A percentile compares a stretch with the other conserved stretches of the same genome.
Evolutionary conservation across 2,113 vertebrate genomes (phyloP).

Genomic region (Isichthys henryi): DNA sequence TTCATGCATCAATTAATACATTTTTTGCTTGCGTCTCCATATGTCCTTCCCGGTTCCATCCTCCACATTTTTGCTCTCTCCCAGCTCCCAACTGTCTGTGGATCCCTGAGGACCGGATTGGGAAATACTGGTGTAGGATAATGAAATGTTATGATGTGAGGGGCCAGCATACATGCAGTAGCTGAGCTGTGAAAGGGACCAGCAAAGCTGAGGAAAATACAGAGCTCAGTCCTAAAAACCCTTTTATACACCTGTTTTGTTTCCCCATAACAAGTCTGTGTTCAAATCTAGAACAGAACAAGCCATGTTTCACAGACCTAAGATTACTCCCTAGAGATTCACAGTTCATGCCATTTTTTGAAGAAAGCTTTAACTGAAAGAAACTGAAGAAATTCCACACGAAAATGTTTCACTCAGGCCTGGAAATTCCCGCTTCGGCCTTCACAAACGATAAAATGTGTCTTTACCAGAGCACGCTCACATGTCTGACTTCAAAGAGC

Average conservation of each 20-base stretch:
- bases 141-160: not conserved
- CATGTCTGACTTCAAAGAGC: constrained; percentile 69
- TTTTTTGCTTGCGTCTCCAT: not conserved
- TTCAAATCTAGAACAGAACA: constrained; percentile 53
- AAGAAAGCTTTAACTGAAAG: constrained; percentile 44
- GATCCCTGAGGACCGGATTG: too few species aligned
- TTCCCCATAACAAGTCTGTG: constrained; percentile 55
- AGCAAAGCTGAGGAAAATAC: not conserved
- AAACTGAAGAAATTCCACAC: constrained; percentile 38
- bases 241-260: constrained; percentile 36
- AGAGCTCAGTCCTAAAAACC: not conserved
- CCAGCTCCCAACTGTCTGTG: not conserved
- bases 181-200: not conserved
- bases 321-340: constrained; percentile 42
- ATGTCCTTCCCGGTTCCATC: too few species aligned
- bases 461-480: constrained; percentile 58
- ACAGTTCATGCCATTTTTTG: constrained; percentile 52
- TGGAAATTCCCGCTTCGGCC: constrained; percentile 46
- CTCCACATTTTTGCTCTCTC: not conserved
- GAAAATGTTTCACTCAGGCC: constrained; percentile 37
- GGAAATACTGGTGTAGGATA: not conserved
- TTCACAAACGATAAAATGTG: constrained; percentile 53
- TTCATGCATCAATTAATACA: not conserved
- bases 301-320: constrained; percentile 58
- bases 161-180: not conserved